These are phyloP conservation scores for Drosophila suzukii DNA, from an alignment of 1,140 invertebrate genomes.

Conservation along the genomic window DNA sequence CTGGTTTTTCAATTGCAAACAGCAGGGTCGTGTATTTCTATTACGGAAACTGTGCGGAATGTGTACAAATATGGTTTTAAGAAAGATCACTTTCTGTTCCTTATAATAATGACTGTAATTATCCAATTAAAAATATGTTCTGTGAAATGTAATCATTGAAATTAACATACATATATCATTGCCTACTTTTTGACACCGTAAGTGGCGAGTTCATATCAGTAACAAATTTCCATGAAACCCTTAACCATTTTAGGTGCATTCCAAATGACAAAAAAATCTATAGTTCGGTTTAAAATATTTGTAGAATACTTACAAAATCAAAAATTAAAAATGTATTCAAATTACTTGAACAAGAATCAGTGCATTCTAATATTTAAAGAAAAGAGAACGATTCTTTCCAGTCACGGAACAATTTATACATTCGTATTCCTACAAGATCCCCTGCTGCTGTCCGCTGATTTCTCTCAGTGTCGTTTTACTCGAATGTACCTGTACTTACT, in stretches of 20 bases:
- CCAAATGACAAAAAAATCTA: neutral
- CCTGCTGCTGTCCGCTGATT: constrained; percentile 8
- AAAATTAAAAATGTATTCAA: neutral
- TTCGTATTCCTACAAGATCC: constrained; percentile 4
- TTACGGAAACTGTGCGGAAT: neutral
- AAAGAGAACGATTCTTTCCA: too few relatives aligned
- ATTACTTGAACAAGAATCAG: neutral
- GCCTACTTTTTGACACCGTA: neutral
- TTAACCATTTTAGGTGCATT: neutral
- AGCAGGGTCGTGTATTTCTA: neutral
- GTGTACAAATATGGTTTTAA: neutral
- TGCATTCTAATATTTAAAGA: too few relatives aligned
- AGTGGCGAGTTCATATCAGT: neutral
- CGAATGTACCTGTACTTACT: constrained; percentile 15
- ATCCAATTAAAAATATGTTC: neutral
- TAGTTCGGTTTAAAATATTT: too few relatives aligned
- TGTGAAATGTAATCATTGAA: neutral
- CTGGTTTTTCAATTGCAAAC: constrained; percentile 9
- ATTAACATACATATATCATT: neutral
- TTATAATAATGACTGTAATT: neutral
- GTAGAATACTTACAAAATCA: too few relatives aligned
- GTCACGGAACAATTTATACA: neutral
- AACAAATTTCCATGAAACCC: neutral
- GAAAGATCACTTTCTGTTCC: neutral
- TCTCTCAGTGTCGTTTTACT: constrained; percentile 16